Conservation (phyloP, 2,113 vertebrate species). For the Corythaeola cristata region DNA sequence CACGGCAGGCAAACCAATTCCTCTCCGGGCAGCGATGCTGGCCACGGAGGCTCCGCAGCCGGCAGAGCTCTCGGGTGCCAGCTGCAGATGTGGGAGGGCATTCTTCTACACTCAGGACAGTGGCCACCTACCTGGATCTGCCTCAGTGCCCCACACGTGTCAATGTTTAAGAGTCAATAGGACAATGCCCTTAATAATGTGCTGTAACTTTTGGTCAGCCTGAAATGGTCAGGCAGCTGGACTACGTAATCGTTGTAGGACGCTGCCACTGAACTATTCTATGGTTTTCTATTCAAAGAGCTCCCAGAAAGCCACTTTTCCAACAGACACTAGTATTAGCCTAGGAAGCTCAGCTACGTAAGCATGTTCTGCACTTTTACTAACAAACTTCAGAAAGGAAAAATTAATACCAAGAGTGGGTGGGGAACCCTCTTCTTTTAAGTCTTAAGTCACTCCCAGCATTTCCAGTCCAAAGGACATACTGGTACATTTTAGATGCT, state of each 20-base stretch:
- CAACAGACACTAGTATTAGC: background rate
- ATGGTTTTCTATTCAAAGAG: background rate
- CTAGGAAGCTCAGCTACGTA: background rate
- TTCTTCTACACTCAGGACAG: too few relatives aligned
- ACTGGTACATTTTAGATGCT: background rate
- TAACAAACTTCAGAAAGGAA: background rate
- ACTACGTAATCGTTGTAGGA: background rate
- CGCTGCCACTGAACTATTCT: background rate
- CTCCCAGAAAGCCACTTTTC: background rate
- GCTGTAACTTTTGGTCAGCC: too few relatives aligned
- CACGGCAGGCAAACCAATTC: background rate
- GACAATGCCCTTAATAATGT: too few relatives aligned
- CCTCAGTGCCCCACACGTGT: background rate
- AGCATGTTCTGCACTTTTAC: background rate
- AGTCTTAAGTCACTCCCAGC: background rate
- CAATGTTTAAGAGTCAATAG: too few relatives aligned
- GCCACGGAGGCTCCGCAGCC: too few relatives aligned
- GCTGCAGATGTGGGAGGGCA: background rate
- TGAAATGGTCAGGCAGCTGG: too few relatives aligned
- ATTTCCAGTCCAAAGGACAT: background rate
- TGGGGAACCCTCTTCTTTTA: background rate
- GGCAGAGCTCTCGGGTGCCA: background rate
- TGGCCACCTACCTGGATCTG: background rate
- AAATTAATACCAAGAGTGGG: background rate
- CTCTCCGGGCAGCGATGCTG: accelerated